A percentile compares a stretch with the other conserved stretches of the same genome.
Evolutionary conservation across 2,113 vertebrate genomes (phyloP).

Genomic region (Tauraco erythrolophus): DNA sequence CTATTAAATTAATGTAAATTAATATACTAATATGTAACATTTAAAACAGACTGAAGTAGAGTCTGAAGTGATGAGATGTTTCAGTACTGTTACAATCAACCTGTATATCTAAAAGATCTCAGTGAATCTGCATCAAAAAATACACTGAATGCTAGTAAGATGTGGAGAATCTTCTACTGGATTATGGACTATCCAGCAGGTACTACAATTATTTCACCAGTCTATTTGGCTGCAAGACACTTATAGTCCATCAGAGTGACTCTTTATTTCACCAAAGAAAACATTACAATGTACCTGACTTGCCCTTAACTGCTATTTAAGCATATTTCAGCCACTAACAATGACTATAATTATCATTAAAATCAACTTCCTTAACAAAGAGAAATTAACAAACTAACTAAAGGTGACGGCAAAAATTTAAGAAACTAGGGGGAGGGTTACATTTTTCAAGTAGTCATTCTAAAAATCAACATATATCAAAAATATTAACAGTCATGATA

Average conservation of each 20-base stretch:
- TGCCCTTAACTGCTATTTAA: neutral
- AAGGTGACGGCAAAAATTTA: neutral
- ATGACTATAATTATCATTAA: neutral
- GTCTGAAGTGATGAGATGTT: neutral
- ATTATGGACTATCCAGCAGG: neutral
- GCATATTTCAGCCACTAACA: neutral
- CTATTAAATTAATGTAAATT: neutral
- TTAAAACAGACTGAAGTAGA: neutral
- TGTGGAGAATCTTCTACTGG: neutral
- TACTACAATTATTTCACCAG: neutral
- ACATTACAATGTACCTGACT: neutral
- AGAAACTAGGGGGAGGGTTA: neutral
- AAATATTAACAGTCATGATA: neutral
- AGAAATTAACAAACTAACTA: neutral
- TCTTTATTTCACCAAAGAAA: neutral
- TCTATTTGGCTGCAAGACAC: neutral
- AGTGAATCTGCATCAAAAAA: neutral
- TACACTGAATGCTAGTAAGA: neutral
- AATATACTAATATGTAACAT: neutral
- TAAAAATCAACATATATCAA: neutral
- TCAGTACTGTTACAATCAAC: neutral
- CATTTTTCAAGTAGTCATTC: neutral
- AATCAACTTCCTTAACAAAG: neutral
- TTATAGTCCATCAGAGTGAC: neutral
- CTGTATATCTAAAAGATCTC: neutral